Evolutionary conservation across 2,888 invertebrate species (phyloP), one percentile per base, ranked within the genome.

Genomic region (Drosophila monieri): DNA sequence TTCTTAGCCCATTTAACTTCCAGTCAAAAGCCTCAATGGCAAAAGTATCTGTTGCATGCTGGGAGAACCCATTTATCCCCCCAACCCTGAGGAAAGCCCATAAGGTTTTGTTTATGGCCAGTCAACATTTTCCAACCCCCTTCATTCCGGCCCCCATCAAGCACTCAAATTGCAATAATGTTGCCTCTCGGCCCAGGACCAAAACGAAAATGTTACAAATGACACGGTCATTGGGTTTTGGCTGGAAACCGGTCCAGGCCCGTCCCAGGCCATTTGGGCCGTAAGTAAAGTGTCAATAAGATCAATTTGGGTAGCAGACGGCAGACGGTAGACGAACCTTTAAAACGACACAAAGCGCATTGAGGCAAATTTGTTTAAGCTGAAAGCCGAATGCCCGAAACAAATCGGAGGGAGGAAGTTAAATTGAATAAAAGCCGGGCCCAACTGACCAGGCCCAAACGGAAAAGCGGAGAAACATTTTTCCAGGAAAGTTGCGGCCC

Each of bases 201-300:
- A 14, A 39, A 47, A 47, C 47, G 47, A 62, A 67, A 75, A 70
- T 71, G 76, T 60, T 76, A 75, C 78, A 80, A 80, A 86, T 80
- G 75, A 77, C 70, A 75, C 76, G 80, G 80, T 60, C 80, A 84
- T 77, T 84, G 84, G 49, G 58, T 51, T 39, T 14, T 14, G 48
- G 32, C 72, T 35, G 43, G n/a, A 41, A 72, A 47, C 44, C 43
- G 54, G 48, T 9, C 46, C 47, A 47, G 52, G 32, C n/a, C 46
- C 43, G 59, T 43, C 68, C 41, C 62, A 54, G 46, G 37, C 76
- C 67, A 85, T 80, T 84, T 80, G 74, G 80, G 56, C 49, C 55
- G 55, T 49, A 48, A 48, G 43, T 59, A 79, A 80, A 80, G 80
- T 83, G 86, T 83, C 88, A 83, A 85, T 88, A 79, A 81, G 85